Base-by-base conservation (phyloP, 1,140 invertebrate species). In the Sweltsa coloradensis region DNA sequence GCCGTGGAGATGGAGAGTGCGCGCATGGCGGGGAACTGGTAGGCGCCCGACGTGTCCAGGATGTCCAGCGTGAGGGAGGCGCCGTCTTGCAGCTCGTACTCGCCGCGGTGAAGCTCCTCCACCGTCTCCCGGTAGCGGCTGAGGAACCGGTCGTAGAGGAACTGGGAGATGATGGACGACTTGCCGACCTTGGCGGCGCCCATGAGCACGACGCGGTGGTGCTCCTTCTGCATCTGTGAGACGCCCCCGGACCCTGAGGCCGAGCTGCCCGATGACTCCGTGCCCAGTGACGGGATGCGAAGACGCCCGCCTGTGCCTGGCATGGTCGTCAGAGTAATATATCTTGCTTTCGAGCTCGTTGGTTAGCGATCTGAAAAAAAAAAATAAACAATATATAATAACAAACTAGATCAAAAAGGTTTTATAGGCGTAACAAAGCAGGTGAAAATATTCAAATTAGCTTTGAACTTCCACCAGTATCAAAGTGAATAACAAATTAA, bases 21-120 rank as follows among this genome's bases (percentile, higher is more conserved):
- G 40, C 71, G 55, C 77, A 79, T 79, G 3, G 75, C 76, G 3
- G 76, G 75, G 58, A 78, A 79, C 45, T 71, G 65, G 53, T 68
- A 74, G 9, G 66, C 65, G 27, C 68, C 68, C 19, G 67, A 66
- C 22, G 76, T 79, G 57, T 75, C 74, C 43, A 77, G 52, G 50
- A 76, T 73, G 51, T 72, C 66, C 26, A 72, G 52, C 4, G 65
- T 71, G 5, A 73, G 50, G 4, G 57, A 55, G 11, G 57, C 58
- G 11, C 60, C 60, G 48, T 60, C 57, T 4, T 55, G 56, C 18
- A 73, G 56, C 44, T 72, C 65, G 55, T 71, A 74, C 48, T 75
- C 73, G 2, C 67, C 70, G 11, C 64, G 54, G 57, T 77, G 72
- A 26, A 75, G 57, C 51, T 78, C 74, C 53, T 78, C 76, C 9